Evolutionary conservation across 2,797 vertebrate genomes (phyloP), one percentile per base, ranked within the genome.

Genomic region (Acanthurus tractus): DNA sequence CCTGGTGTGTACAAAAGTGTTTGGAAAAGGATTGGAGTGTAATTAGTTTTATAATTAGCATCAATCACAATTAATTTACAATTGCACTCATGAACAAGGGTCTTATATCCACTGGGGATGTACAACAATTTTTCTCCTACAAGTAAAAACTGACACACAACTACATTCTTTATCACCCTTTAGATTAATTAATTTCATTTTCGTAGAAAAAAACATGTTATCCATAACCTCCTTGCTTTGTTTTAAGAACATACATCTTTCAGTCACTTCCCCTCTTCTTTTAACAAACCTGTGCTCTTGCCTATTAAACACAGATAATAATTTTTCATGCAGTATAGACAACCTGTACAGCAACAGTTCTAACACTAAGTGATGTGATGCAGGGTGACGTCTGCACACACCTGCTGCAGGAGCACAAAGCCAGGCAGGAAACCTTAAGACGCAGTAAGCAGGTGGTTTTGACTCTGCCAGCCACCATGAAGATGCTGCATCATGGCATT

Each of bases 361-460:
- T 81, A 63, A 79, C 42, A 29, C 10, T 7, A 3, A 22, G 11
- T 50, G 0, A 49, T 82, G 53, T 81, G 57, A 44, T 61, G 38
- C 83, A 96, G 96, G 92, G 94, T 40, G 91, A 96, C 59, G 95
- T 97, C 89, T 96, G 95, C 85, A 93, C 89, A 0, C 94, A 95
- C 84, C 83, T 96, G 85, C 93, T 96, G 69, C 85, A 96, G 74
- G 93, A 94, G 85, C 93, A 95, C 70, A 88, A 88, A 20, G 93
- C 94, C 72, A 93, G 90, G 79, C 93, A 95, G 49, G 88, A 91
- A 25, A 86, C 89, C 10, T 58, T 58, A 2, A 71, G 80, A 20
- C 81, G 82, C 34, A 76, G 87, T n/a, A 95, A 94, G 72, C 92
- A 93, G 74, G 90, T 89, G 66, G 88, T 89, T 23, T 95, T 96